Evolutionary conservation across 2,113 vertebrate genomes (phyloP), one percentile per base, ranked within the genome.

Genomic region (Calyptommatus sinebrachiatus): DNA sequence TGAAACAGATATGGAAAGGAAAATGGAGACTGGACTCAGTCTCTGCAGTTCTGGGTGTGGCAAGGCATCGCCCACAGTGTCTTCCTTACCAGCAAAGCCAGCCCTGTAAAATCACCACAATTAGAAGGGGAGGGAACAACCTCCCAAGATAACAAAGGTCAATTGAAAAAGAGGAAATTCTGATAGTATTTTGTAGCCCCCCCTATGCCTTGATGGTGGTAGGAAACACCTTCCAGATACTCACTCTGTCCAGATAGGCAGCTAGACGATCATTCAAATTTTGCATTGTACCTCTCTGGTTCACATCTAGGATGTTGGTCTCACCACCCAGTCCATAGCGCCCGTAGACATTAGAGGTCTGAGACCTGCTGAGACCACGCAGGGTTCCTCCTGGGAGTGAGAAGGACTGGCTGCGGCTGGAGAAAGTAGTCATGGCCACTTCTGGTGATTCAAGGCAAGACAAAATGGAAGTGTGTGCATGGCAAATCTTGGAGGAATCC

Each of bases 221-320:
- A 7, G 21, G 61, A 41, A 35, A 60, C 31, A n/a, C 24, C 14
- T 24, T 74, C 35, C 65, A 22, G 5, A 20, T 85, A 7, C 87
- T 89, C 45, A 97, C 96, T 41, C 91, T 57, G 1, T 94, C 90
- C 90, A 97, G 88, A 84, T 97, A 97, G 65, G 86, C 72, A 24
- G 95, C 94, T 94, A 97, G 80, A 14, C 96, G 96, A 70, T 96
- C 92, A 0, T 97, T 97, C 83, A 97, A 93, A 89, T 96, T 96
- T 91, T 96, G 94, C 96, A 97, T 97, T 57, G 94, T 95, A 26
- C 80, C 28, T 83, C 96, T 97, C 82, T 89, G 90, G 8, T 91
- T 92, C 71, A 87, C 84, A 0, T 89, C 86, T 5, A 92, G 88
- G 73, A 91, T 86, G 48, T 86, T 83, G 0, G 82, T 45, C 4